These are phyloP conservation scores for Drosophila hamatofila DNA, from an alignment of 2,888 invertebrate genomes.

Conservation along the genomic window DNA sequence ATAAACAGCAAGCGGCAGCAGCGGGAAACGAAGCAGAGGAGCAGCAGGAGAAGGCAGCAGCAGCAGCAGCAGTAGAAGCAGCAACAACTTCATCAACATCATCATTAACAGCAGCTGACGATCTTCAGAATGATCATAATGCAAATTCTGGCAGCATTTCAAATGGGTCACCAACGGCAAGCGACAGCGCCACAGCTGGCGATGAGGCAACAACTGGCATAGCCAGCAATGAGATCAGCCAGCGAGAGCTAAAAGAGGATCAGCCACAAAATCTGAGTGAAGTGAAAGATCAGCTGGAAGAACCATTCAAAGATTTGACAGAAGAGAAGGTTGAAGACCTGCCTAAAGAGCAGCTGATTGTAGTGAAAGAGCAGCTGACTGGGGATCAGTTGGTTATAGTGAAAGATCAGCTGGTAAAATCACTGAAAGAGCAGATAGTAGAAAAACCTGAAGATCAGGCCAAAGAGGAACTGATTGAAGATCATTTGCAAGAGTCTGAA, in stretches of 20 bases:
- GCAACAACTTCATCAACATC: conserved; percentile 28
- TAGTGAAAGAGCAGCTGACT: not conserved
- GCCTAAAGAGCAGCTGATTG: not conserved
- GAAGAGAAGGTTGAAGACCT: not conserved
- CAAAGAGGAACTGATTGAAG: not conserved
- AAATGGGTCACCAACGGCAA: conserved; percentile 67
- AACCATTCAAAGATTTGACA: not conserved
- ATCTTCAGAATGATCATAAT: conserved; percentile 58
- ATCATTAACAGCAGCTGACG: conserved; percentile 24
- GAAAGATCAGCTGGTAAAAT: not conserved
- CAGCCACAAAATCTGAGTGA: not conserved
- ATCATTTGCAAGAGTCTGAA: not conserved
- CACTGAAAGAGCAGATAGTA: not conserved
- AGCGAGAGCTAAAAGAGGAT: conserved; percentile 10
- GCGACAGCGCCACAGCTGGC: conserved; percentile 36
- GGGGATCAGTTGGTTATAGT: not conserved
- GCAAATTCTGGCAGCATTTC: conserved; percentile 75
- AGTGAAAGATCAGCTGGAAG: conserved; percentile 1
- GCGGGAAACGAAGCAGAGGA: conserved; percentile 10
- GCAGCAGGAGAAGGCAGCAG: conserved; percentile 17
- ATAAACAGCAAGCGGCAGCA: conserved; percentile 27
- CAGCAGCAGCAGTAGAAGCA: conserved; percentile 20
- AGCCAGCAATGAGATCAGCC: conserved; percentile 34
- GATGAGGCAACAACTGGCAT: conserved; percentile 36
- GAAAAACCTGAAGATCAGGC: not conserved